Percentiles rank a stretch among this genome's conserved stretches.
These are phyloP conservation scores for Acleris cristana DNA, from an alignment of 2,888 invertebrate genomes.

Conservation along the genomic window DNA sequence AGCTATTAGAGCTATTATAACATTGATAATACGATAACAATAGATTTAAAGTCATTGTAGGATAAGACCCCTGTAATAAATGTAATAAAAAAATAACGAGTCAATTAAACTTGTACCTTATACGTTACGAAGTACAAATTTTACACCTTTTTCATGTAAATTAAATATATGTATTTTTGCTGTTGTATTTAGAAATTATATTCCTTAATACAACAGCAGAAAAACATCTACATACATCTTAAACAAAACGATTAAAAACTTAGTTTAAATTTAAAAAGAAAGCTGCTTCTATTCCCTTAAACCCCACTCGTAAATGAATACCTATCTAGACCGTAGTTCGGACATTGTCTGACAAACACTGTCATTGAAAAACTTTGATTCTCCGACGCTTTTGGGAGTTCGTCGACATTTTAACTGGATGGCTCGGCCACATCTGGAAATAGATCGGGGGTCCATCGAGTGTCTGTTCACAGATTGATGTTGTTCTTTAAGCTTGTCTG, in stretches of 20 bases:
- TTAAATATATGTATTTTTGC: too few species aligned
- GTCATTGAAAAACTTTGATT: constrained; percentile 66
- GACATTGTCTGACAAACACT: constrained; percentile 56
- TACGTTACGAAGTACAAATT: too few species aligned
- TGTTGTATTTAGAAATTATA: too few species aligned
- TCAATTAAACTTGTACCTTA: too few species aligned
- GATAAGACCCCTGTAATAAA: too few species aligned
- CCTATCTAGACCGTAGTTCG: constrained; percentile 16
- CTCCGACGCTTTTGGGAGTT: constrained; percentile 54
- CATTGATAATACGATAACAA: too few species aligned
- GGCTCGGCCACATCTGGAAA: constrained; percentile 53
- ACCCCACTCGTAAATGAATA: constrained; percentile 47
- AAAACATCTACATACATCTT: neutral
- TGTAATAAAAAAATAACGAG: too few species aligned
- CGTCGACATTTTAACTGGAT: constrained; percentile 65
- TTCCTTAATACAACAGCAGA: too few species aligned
- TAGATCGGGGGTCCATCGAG: constrained; percentile 49
- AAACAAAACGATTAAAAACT: neutral
- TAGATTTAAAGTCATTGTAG: too few species aligned
- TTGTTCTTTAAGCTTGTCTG: constrained; percentile 29
- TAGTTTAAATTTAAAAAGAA: neutral
- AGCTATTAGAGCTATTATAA: too few species aligned
- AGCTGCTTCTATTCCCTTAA: constrained; percentile 36
- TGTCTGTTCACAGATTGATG: constrained; percentile 26
- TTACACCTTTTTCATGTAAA: too few species aligned